Conservation (phyloP, 2,113 vertebrate genomes). For the Chitala chitala region DNA sequence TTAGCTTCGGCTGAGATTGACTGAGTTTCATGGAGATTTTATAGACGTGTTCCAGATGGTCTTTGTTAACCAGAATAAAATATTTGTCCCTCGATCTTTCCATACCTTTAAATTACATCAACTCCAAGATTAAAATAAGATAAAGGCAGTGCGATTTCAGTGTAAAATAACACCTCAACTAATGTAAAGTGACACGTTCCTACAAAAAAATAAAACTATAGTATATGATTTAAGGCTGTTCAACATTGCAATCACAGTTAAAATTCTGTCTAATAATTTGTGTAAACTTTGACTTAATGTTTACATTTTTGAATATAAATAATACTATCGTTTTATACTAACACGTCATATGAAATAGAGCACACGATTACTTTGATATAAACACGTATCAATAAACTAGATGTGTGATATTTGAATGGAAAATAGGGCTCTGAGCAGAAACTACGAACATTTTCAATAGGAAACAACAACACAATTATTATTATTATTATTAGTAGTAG, state of each 20-base stretch:
- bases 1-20: slow-evolving; percentile 52
- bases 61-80: slow-evolving; percentile 55
- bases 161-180: slow-evolving; percentile 25
- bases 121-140: slow-evolving; percentile 24
- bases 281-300: not conserved
- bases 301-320: too few relatives aligned
- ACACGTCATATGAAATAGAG: too few relatives aligned
- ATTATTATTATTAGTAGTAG: too few relatives aligned
- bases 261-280: not conserved
- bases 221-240: too few relatives aligned
- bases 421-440: too few relatives aligned
- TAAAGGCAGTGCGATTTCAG: slow-evolving; percentile 7
- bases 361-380: too few relatives aligned
- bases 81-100: slow-evolving; percentile 49
- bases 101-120: slow-evolving; percentile 30
- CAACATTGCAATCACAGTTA: too few relatives aligned
- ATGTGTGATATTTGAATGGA: too few relatives aligned
- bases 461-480: too few relatives aligned
- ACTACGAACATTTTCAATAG: too few relatives aligned
- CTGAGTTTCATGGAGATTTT: slow-evolving; percentile 44
- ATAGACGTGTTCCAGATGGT: slow-evolving; percentile 51
- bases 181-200: slow-evolving; percentile 1
- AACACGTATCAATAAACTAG: too few relatives aligned
- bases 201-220: too few relatives aligned
- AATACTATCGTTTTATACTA: not conserved